These are phyloP conservation scores for Florisuga fusca DNA, from an alignment of 2,797 vertebrate genomes.

Conservation along the genomic window DNA sequence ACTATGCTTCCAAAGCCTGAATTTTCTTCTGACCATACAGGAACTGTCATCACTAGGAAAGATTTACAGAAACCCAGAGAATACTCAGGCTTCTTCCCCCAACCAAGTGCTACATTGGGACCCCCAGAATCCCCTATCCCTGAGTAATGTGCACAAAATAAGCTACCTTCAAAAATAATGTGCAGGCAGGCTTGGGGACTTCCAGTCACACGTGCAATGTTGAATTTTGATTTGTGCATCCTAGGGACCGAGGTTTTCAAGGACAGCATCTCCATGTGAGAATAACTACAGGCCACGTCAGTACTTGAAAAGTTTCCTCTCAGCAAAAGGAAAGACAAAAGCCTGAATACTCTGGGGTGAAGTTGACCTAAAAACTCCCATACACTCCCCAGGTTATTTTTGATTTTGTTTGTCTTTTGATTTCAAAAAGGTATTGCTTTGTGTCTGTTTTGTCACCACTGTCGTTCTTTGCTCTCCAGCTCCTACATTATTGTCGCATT, in stretches of 20 bases:
- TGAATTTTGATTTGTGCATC: neutral
- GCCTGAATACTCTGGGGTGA: neutral
- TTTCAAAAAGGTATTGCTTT: neutral
- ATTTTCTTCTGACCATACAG: neutral
- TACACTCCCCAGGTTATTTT: neutral
- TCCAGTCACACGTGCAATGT: rapidly evolving
- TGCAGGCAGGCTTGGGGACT: neutral
- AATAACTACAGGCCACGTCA: neutral
- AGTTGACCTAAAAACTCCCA: constrained; percentile 23
- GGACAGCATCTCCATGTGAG: neutral
- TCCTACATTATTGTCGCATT: neutral
- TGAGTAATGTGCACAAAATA: neutral
- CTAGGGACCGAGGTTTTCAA: constrained; percentile 6
- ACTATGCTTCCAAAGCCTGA: neutral
- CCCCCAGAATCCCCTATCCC: neutral
- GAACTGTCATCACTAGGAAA: neutral
- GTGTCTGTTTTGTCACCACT: neutral
- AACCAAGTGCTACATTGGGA: neutral
- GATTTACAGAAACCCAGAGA: neutral
- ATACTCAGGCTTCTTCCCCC: neutral
- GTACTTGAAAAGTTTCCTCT: neutral
- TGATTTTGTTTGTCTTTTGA: constrained; percentile 20
- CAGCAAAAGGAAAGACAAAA: neutral
- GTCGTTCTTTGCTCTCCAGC: neutral
- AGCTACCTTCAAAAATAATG: neutral